Conservation (phyloP, 2,888 invertebrate species). For the Aricia artaxerxes region DNA sequence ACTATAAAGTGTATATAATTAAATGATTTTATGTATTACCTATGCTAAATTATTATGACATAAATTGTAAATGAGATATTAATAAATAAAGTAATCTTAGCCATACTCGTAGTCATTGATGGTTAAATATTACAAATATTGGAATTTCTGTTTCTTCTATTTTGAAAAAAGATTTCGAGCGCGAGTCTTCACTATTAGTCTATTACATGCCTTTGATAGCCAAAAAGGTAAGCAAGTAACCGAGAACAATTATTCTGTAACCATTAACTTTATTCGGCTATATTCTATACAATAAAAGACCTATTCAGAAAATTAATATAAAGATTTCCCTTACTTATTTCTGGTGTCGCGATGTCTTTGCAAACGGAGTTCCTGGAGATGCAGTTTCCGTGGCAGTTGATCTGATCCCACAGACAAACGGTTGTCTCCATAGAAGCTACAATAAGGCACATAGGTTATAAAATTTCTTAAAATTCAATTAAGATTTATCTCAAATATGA, state of each 20-base stretch:
- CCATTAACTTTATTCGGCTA: background rate
- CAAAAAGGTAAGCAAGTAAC: no score
- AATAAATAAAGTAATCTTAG: no score
- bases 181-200: no score
- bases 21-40: no score
- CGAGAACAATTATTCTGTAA: background rate
- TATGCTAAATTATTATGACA: no score
- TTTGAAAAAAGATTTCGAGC: no score
- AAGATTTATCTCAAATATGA: slow-evolving; percentile 12
- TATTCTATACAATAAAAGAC: background rate
- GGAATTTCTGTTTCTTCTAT: no score
- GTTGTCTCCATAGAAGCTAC: slow-evolving; percentile 35
- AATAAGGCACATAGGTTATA: background rate
- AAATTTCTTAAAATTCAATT: background rate
- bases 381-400: slow-evolving; percentile 40
- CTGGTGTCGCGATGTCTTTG: slow-evolving; percentile 28
- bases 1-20: no score
- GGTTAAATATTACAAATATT: no score
- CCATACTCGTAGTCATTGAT: no score
- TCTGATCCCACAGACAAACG: slow-evolving; percentile 37
- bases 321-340: slow-evolving; percentile 35
- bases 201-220: no score
- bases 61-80: no score
- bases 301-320: background rate
- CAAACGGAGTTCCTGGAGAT: slow-evolving; percentile 37